Base-by-base conservation (phyloP, 2,888 invertebrate genomes). In the Noctua janthina region DNA sequence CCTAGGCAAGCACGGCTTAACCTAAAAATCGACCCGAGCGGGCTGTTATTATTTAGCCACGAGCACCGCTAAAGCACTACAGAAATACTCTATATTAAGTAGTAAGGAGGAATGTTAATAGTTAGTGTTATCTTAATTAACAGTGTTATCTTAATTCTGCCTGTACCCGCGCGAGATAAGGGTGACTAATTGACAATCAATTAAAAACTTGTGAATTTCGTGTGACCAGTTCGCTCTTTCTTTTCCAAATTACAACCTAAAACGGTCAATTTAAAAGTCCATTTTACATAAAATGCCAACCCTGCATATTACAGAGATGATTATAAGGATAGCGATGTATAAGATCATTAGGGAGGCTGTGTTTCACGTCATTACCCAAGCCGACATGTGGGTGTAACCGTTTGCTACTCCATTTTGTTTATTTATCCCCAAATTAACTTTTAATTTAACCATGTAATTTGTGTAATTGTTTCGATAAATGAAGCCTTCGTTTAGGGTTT, bases 371-470 rank as follows among this genome's bases (percentile, higher is more conserved):
- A 82, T 84, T 77, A 84, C 70, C 54, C 54, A 17, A 39, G n/a
- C 49, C 67, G 49, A 81, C 69, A 67, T 78, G 70, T 86, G 72
- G 82, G 71, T 62, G 80, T 74, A 69, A 75, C 67, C 72, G 62
- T 78, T 72, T 64, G 72, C 80, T 77, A 74, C 78, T 66, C 64
- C 80, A 78, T 81, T 85, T 78, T 73, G 68, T 82, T 82, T 88
- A 84, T 86, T 88, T 88, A 88, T 82, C 46, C 62, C 64, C 79
- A 76, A 88, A 87, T 87, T 81, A 87, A 79, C 78, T 66, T 69
- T 67, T 76, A 74, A 79, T 78, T 69, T 73, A 66, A 76, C 81
- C 76, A 81, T 72, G 71, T 74, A 79, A 88, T 83, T 88, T 85
- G 74, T 81, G 59, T 85, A 88, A 83, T 85, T 82, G 83, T 80